Conservation (phyloP, 1,140 invertebrate species). For the Ceratoteleas bidentatus region DNA sequence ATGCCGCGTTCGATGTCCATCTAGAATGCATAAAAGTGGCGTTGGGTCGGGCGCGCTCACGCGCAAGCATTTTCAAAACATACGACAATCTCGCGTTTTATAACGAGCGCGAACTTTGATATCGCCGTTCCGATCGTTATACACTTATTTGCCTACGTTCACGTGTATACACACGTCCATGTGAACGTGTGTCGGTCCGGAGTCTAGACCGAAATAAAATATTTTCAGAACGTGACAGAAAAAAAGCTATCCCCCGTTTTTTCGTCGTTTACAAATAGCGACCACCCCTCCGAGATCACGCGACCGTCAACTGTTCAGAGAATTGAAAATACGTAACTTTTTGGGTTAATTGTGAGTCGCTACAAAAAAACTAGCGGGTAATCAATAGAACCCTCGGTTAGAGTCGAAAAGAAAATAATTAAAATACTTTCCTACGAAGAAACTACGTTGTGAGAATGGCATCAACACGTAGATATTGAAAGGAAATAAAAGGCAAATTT, state of each 20-base stretch:
- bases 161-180: not conserved
- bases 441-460: too few species aligned
- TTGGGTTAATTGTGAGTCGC: too few species aligned
- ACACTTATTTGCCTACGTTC: constrained; percentile 15
- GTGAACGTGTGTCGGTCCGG: not conserved
- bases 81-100: constrained; percentile 33
- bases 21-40: constrained; percentile 44
- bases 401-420: too few species aligned
- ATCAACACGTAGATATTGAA: too few species aligned
- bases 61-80: constrained; percentile 33
- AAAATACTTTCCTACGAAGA: too few species aligned
- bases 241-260: constrained; percentile 39
- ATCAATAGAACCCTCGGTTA: too few species aligned
- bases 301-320: constrained; percentile 30
- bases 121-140: constrained; percentile 36
- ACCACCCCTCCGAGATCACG: constrained; percentile 17
- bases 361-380: too few species aligned
- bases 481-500: too few species aligned
- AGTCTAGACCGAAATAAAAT: constrained; percentile 32
- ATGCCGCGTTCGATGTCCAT: constrained; percentile 36
- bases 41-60: constrained; percentile 36
- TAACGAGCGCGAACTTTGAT: constrained; percentile 47
- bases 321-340: too few species aligned
- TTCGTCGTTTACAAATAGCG: constrained; percentile 13
- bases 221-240: constrained; percentile 27